Evolutionary conservation across 2,888 invertebrate genomes (phyloP).

Genomic region (Caenorhabditis angaria): DNA sequence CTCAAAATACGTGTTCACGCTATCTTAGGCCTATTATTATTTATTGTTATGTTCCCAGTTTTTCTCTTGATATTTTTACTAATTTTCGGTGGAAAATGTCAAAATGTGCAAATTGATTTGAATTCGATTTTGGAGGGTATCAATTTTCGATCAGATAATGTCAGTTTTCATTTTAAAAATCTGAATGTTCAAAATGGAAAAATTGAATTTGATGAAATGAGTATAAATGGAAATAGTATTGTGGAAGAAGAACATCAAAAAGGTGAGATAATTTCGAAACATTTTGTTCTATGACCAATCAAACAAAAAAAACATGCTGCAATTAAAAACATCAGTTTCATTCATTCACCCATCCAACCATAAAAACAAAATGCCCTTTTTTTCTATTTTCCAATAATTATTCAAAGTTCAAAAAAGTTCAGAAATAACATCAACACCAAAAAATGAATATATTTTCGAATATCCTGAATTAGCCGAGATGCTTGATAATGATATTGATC

Average conservation of each 20-base stretch:
- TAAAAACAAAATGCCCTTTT: background rate
- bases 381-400: background rate
- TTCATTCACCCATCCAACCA: background rate
- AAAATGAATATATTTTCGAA: background rate
- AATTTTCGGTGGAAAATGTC: background rate
- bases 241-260: background rate
- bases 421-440: background rate
- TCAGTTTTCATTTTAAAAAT: conserved; percentile 12
- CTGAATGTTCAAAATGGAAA: conserved; percentile 9
- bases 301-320: background rate
- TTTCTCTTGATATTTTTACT: background rate
- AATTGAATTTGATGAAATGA: conserved; percentile 9
- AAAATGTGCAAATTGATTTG: background rate
- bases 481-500: conserved; percentile 1
- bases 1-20: background rate
- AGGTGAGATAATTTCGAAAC: background rate
- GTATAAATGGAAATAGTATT: background rate
- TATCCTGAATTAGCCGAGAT: background rate
- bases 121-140: conserved; percentile 3
- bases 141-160: background rate
- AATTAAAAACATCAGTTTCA: background rate
- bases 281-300: background rate
- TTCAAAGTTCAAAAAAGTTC: conserved; percentile 3
- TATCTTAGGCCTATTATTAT: background rate
- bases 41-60: background rate